A percentile compares a stretch with the other conserved stretches of the same genome.
Evolutionary conservation across 1,140 invertebrate genomes (phyloP).

Genomic region (Ceratina calcarata): DNA sequence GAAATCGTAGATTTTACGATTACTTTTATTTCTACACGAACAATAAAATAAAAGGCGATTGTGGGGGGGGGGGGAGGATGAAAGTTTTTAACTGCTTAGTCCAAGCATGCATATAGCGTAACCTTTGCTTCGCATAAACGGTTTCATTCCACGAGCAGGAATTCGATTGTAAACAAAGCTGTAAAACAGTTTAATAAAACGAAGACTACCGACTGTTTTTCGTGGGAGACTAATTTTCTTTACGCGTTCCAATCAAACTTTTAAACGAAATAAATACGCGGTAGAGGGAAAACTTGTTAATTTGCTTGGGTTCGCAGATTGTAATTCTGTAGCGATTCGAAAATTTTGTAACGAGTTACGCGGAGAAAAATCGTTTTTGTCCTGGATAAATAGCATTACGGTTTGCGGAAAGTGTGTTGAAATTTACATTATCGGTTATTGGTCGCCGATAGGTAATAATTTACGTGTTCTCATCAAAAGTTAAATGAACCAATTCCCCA

Average conservation of each 20-base stretch:
- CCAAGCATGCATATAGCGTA: constrained; percentile 1
- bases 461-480: not conserved
- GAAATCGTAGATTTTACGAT: constrained; percentile 29
- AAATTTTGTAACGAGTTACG: not conserved
- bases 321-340: not conserved
- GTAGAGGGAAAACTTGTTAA: too few relatives aligned
- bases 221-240: not conserved
- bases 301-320: too few relatives aligned
- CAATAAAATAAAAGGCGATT: constrained; percentile 17
- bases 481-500: not conserved
- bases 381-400: not conserved
- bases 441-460: not conserved
- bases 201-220: constrained; percentile 7
- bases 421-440: not conserved
- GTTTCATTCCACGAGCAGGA: not conserved
- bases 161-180: constrained; percentile 48
- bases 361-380: too few relatives aligned
- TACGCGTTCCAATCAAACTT: not conserved
- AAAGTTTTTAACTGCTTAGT: constrained; percentile 32
- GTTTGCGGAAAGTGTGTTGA: not conserved
- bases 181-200: constrained; percentile 50
- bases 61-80: too few relatives aligned
- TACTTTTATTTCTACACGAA: not conserved
- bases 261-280: too few relatives aligned
- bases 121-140: not conserved